phyloP scores from a whole-genome alignment of 2,797 vertebrate genomes.

The Aplochiton taeniatus region DNA sequence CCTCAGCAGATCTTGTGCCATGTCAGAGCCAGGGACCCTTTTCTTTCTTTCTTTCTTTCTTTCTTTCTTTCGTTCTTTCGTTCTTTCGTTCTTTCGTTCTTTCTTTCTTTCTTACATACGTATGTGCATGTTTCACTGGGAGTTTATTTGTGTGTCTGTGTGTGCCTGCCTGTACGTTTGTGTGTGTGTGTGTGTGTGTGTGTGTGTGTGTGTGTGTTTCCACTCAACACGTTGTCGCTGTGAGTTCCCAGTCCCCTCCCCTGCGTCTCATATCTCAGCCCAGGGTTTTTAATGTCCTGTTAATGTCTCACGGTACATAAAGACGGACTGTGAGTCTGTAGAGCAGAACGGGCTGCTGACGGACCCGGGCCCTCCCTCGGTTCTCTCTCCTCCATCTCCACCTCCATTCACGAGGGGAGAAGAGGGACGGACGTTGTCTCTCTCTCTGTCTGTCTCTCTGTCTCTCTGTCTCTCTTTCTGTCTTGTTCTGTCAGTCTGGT shows the following conservation, averaged over 20 bases:
- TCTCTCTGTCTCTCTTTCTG: slow-evolving; percentile 51
- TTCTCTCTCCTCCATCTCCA: too few species aligned
- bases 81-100: slow-evolving; percentile 8
- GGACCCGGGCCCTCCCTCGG: too few species aligned
- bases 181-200: slow-evolving; percentile 51
- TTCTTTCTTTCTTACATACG: slow-evolving; percentile 20
- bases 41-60: neutral
- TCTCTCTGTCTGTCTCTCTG: slow-evolving; percentile 53
- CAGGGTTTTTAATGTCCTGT: slow-evolving; percentile 14
- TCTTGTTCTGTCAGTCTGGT: slow-evolving; percentile 71
- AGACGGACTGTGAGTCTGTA: neutral
- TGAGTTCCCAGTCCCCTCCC: slow-evolving; percentile 1
- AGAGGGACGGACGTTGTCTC: neutral
- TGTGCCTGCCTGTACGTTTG: slow-evolving; percentile 23
- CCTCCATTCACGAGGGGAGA: too few species aligned
- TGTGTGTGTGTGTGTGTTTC: slow-evolving; percentile 50
- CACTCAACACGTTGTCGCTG: slow-evolving; percentile 41
- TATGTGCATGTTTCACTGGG: too few species aligned
- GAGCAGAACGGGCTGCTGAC: too few species aligned
- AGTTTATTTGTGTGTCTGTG: slow-evolving; percentile 19
- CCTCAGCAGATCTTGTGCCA: slow-evolving; percentile 45
- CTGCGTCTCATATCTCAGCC: neutral
- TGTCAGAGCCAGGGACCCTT: slow-evolving; percentile 14
- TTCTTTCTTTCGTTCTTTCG: slow-evolving; percentile 7
- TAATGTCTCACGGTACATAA: slow-evolving; percentile 25